Conservation (phyloP, 2,797 vertebrate species). For the Gallirallus australis region DNA sequence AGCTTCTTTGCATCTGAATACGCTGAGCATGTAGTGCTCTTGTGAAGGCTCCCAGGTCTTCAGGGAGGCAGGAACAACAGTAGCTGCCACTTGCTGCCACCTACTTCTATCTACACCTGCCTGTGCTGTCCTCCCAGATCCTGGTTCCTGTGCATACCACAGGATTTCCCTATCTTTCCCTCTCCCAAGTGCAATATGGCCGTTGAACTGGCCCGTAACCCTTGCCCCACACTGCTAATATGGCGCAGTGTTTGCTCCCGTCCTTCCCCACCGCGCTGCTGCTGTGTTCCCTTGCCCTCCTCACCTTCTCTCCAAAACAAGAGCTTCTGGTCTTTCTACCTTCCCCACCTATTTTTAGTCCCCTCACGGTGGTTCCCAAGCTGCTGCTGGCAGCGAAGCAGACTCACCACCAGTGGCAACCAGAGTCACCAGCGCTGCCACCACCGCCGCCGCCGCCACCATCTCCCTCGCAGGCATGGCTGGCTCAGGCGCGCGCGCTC, state of each 20-base stretch:
- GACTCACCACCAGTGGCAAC: background rate
- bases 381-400: rapidly evolving
- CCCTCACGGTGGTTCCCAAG: background rate
- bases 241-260: rapidly evolving
- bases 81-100: background rate
- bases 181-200: background rate
- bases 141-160: rapidly evolving
- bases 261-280: background rate
- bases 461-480: background rate
- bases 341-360: background rate
- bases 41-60: background rate
- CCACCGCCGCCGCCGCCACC: background rate
- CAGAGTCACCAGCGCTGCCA: background rate
- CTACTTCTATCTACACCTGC: too few relatives aligned
- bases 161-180: background rate
- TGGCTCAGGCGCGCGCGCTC: rapidly evolving
- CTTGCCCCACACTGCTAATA: background rate
- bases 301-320: background rate
- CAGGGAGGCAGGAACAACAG: background rate
- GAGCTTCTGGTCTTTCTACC: background rate
- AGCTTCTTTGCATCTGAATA: background rate
- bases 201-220: background rate
- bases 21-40: background rate
- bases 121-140: background rate
- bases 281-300: background rate